These are phyloP conservation scores for Chrysopa pallens DNA, from an alignment of 1,140 invertebrate genomes.

Conservation along the genomic window DNA sequence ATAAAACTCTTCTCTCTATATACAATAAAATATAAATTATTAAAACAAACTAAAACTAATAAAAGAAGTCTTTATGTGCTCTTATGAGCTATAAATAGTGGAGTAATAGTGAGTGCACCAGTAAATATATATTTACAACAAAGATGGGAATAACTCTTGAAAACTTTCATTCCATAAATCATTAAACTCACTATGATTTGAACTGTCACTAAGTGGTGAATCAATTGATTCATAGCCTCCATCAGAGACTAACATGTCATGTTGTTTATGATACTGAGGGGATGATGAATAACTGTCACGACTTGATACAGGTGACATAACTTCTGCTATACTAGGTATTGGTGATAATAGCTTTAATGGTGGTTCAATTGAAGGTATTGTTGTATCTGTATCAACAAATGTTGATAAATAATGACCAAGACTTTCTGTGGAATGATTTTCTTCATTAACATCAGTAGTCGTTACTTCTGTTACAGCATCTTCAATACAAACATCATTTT, in stretches of 20 bases:
- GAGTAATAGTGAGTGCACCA: too few relatives aligned
- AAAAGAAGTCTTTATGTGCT: too few relatives aligned
- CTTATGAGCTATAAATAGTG: too few relatives aligned
- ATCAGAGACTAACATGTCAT: slow-evolving; percentile 9
- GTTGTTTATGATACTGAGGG: background rate
- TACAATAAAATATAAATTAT: too few relatives aligned
- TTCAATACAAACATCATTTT: slow-evolving; percentile 29
- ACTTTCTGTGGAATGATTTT: background rate
- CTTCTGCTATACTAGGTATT: background rate
- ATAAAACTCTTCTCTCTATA: too few relatives aligned
- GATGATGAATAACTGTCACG: background rate
- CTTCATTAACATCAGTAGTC: slow-evolving; percentile 1
- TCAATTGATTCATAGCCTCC: slow-evolving; percentile 20
- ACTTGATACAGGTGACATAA: slow-evolving; percentile 4
- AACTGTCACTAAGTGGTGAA: slow-evolving; percentile 13
- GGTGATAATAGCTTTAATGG: background rate
- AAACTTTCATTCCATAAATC: slow-evolving; percentile 16
- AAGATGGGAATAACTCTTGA: slow-evolving; percentile 19
- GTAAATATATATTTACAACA: slow-evolving; percentile 10
- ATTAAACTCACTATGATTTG: background rate
- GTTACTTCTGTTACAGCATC: slow-evolving; percentile 25
- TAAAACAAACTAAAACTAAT: too few relatives aligned
- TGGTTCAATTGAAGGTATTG: too few relatives aligned
- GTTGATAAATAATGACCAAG: too few relatives aligned
- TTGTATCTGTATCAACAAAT: too few relatives aligned